Evolutionary conservation across 2,797 vertebrate genomes (phyloP), one percentile per base, ranked within the genome.

Genomic region (Sebastes cheni): DNA sequence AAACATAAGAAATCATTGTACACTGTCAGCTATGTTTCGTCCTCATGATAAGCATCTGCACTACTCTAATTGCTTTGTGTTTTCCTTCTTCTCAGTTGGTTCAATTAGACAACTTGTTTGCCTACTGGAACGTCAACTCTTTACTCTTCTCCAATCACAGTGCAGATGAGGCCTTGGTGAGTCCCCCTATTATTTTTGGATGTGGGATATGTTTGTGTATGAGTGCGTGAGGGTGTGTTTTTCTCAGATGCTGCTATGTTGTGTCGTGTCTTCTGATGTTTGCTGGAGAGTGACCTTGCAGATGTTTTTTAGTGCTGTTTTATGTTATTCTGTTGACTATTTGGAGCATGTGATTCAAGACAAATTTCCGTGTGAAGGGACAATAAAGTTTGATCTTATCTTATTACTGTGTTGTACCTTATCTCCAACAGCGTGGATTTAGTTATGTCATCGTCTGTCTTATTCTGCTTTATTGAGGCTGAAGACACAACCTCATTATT

Each of bases 101-200:
- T 72, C 96, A 96, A 80, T 91, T 99, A 52, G 98, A 99, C 94
- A 97, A 96, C 86, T 95, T 99, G 88, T 99, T 98, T 96, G 97
- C 97, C 32, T 99, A 99, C 91, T 99, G 98, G 98, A 99, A 99
- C 83, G 98, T 99, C 87, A 97, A 97, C 86, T 97, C 98, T 0
- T 89, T 94, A 67, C 97, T 99, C 88, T 99, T 97, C 94, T 99
- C 98, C 86, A 95, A 94, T 84, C 88, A 94, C 88, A 92, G 76
- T 84, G 91, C 95, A 85, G 93, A 97, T 1, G 94, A 97, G 78
- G 97, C 98, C 5, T 93, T 99, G 97, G 99, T 99, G 93, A 97
- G 97, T 94, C 72, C 76, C 27, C 20, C 1, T 73, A 8, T 75
- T 66, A 18, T 67, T 72, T 5, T 58, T 55, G 22, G 46, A 50